Evolutionary conservation across 2,888 invertebrate genomes (phyloP), one percentile per base, ranked within the genome.

Genomic region (Abscondita cerata): DNA sequence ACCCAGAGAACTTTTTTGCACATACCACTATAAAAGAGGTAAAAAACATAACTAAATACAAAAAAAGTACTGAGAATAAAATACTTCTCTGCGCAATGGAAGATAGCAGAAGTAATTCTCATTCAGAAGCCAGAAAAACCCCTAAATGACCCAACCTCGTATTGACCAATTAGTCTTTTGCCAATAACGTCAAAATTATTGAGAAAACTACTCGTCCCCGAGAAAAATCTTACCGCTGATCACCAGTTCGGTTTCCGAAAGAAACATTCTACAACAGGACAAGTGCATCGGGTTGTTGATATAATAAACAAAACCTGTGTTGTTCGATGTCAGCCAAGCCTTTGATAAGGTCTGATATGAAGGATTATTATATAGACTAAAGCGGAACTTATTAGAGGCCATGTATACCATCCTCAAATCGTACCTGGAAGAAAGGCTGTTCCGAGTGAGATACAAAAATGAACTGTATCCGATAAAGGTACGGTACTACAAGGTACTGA

Each of bases 101-200:
- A 50, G 34, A 13, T 50, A n/a, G 50, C 33, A 13, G 12, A 50
- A 15, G 25, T 50, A 31, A 25, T 50, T 31, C 31, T 50, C 31
- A 50, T 31, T 51, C 51, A 36, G 18, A 34, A 36, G 25, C 50
- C 50, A 51, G 51, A 18, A n/a, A 51, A 51, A 51, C 51, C 51
- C 13, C 36, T 34, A 3, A 38, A 36, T n/a, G 36, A 51, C 15
- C 16, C 36, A 5, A 51, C 16, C 9, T 51, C 51, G 11, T 34
- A 9, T 6, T 16, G 12, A 31, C 25, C 50, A 25, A 50, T 25
- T 50, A 25, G 13, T 8, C 16, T 33, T 31, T 31, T 50, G n/a
- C 33, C 33, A 31, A 50, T 20, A 50, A 50, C 15, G 50, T 50
- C 50, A 46, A 46, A 16, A 41, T 15, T 2, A 41, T 41, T 41